Conservation (phyloP, 35 echinoderm and acorn worm genomes). For the Strongylocentrotus purpuratus region DNA sequence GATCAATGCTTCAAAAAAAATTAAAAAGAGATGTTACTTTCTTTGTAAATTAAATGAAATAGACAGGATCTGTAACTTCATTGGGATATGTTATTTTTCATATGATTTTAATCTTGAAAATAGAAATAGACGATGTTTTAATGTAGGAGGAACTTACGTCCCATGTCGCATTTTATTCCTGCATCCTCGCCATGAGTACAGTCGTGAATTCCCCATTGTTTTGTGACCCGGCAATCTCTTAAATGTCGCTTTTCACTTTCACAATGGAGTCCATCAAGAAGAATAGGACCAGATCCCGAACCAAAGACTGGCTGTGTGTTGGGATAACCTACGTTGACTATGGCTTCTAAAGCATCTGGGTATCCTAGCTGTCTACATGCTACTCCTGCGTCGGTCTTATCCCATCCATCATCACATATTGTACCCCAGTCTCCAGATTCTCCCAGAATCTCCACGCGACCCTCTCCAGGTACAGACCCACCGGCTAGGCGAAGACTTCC, state of each 20-base stretch:
- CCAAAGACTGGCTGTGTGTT: slow-evolving; percentile 26
- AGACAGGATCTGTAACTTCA: too few species aligned
- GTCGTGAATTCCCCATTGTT: slow-evolving; percentile 51
- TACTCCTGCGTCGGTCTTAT: background rate
- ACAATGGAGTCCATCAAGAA: slow-evolving; percentile 42
- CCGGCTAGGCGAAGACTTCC: slow-evolving; percentile 24
- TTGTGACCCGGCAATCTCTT: background rate
- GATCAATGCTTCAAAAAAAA: too few species aligned
- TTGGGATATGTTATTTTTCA: too few species aligned
- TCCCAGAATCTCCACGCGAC: slow-evolving; percentile 16
- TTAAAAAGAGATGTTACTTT: too few species aligned
- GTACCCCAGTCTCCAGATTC: slow-evolving; percentile 43
- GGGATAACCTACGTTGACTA: background rate
- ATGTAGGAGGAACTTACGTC: background rate
- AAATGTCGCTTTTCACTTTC: slow-evolving; percentile 7
- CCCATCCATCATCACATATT: slow-evolving; percentile 51
- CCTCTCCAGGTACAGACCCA: background rate
- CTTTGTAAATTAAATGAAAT: too few species aligned
- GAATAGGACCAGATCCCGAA: slow-evolving; percentile 42
- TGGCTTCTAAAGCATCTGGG: background rate
- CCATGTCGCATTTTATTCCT: slow-evolving; percentile 21
- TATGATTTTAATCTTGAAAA: too few species aligned
- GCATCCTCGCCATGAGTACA: slow-evolving; percentile 52
- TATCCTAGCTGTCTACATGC: slow-evolving; percentile 46
- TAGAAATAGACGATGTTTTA: too few species aligned